Evolutionary conservation across 2,888 invertebrate genomes (phyloP).

Genomic region (Amphipoea oculea): DNA sequence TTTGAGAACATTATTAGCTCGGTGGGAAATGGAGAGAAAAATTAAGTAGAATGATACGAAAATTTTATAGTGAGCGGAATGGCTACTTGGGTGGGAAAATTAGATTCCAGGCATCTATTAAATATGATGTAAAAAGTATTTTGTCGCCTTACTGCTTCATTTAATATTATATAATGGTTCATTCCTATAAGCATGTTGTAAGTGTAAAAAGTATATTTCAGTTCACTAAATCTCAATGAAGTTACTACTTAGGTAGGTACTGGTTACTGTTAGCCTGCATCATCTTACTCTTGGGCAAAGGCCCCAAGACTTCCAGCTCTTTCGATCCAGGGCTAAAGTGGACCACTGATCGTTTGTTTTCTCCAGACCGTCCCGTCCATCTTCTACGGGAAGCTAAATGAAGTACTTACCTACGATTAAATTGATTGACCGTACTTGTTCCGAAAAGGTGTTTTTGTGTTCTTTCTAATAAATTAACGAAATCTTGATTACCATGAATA

Average conservation of each 20-base stretch:
- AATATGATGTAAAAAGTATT: background rate
- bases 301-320: too few relatives aligned
- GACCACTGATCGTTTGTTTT: too few relatives aligned
- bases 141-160: background rate
- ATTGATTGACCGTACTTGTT: too few relatives aligned
- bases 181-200: background rate
- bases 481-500: background rate
- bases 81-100: background rate
- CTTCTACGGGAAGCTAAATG: too few relatives aligned
- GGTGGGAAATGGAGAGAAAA: constrained; percentile 15
- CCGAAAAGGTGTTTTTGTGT: background rate
- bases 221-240: background rate
- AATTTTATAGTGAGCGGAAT: background rate
- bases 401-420: background rate
- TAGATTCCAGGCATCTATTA: background rate
- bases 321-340: too few relatives aligned
- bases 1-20: constrained; percentile 54
- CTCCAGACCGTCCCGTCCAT: too few relatives aligned
- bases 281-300: background rate
- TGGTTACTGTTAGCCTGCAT: background rate
- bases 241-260: background rate
- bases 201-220: background rate
- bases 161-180: background rate
- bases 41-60: constrained; percentile 5
- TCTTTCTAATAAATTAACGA: background rate